A percentile compares a stretch with the other conserved stretches of the same genome.
Evolutionary conservation across 2,888 invertebrate genomes (phyloP).

Genomic region (Cheilosia vernalis): DNA sequence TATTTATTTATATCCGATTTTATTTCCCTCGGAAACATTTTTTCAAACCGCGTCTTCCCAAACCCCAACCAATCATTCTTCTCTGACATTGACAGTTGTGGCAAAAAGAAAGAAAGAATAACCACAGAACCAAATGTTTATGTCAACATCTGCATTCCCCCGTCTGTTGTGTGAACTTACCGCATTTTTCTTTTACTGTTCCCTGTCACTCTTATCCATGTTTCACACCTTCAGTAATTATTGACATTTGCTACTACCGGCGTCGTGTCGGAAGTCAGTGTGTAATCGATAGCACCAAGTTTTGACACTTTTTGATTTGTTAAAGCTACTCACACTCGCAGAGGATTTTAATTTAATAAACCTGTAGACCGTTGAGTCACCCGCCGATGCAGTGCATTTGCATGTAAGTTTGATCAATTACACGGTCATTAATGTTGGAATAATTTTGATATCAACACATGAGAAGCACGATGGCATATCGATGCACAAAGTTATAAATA

Average conservation of each 20-base stretch:
- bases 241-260: not conserved
- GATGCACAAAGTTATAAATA: not conserved
- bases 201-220: constrained; percentile 25
- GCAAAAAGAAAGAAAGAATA: not conserved
- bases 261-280: not conserved
- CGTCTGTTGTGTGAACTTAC: constrained; percentile 25
- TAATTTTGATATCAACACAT: constrained; percentile 7
- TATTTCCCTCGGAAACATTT: not conserved
- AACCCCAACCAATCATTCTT: not conserved
- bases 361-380: not conserved
- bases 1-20: constrained; percentile 2
- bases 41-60: not conserved
- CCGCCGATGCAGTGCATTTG: too few species aligned
- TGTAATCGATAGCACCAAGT: constrained; percentile 28
- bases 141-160: constrained; percentile 27
- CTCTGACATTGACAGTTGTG: not conserved
- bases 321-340: not conserved
- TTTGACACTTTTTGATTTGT: constrained; percentile 55
- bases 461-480: constrained; percentile 2
- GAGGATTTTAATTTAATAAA: not conserved
- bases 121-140: not conserved
- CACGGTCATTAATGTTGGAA: constrained; percentile 12
- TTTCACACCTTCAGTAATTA: constrained; percentile 34
- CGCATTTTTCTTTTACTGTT: constrained; percentile 12
- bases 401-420: constrained; percentile 37